A percentile compares a stretch with the other conserved stretches of the same genome.
Conservation (phyloP, 2,797 vertebrate species). For the Threskiornis aethiopicus region DNA sequence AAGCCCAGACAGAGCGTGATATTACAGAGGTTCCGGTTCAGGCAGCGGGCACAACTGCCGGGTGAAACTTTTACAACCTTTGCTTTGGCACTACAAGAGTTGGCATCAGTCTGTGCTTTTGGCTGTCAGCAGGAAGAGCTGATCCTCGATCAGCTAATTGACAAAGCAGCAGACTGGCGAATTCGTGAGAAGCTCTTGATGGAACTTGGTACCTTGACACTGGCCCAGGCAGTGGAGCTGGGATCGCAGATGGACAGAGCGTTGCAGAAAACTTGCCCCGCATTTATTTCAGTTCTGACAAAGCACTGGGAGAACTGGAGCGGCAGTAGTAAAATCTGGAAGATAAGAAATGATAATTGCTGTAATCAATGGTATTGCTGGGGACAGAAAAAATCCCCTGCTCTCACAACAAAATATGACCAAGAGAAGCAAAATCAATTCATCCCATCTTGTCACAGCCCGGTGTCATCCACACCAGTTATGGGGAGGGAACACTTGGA, state of each 20-base stretch:
- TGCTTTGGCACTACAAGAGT: neutral
- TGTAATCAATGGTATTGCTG: neutral
- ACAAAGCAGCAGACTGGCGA: neutral
- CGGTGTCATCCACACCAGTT: neutral
- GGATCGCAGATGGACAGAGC: slow-evolving; percentile 21
- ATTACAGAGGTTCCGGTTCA: slow-evolving; percentile 15
- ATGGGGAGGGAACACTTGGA: neutral
- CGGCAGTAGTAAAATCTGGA: neutral
- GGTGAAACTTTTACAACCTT: slow-evolving; percentile 5
- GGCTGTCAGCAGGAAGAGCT: slow-evolving; percentile 37
- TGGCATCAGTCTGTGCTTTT: slow-evolving; percentile 46
- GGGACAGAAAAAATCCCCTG: neutral
- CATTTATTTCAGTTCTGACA: neutral
- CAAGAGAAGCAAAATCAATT: neutral
- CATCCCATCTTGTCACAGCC: neutral
- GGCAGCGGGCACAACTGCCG: neutral
- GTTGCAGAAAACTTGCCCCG: neutral
- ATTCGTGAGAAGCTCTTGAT: neutral
- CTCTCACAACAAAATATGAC: neutral
- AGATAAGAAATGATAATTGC: neutral
- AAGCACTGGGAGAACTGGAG: slow-evolving; percentile 14
- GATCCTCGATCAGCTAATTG: slow-evolving; percentile 24
- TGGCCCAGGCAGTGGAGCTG: neutral
- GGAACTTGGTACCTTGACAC: neutral
- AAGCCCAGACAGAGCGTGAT: neutral